Base-by-base conservation (phyloP, 2,888 invertebrate genomes). In the Cosmia pyralina region DNA sequence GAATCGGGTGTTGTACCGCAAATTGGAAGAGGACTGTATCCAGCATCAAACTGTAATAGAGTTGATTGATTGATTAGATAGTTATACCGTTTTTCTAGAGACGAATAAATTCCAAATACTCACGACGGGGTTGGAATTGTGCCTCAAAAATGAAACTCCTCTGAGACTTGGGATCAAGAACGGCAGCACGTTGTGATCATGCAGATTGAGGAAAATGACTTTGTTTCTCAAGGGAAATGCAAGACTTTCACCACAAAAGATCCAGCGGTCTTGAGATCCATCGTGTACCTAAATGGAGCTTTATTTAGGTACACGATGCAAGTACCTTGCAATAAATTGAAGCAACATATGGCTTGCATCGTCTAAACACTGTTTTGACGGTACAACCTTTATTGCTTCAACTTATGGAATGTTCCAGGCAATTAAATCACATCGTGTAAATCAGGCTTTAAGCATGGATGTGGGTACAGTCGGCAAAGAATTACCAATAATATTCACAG, bases 151-250 rank as follows among this genome's bases (percentile, higher is more conserved):
- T 59, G 8, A 41, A 46, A 53, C 28, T 13, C 69, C 13, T 19
- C 0, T 41, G 77, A 60, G 69, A 48, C 11, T 28, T 34, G 15
- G 77, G 46, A 77, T 75, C 52, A 68, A 34, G n/a, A 41, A 53
- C 4, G 19, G n/a, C 6, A 46, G 11, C 46, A 68, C 46, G 52
- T 48, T 48, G 8, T 66, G 59, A 22, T 68, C 69, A 68, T 69
- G 52, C 53, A 60, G 77, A 75, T 77, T 69, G 28, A 75, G 53
- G 48, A 55, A 75, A 69, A 69, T 69, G n/a, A 44, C 69, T 75
- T 59, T 53, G 52, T 60, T 34, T 34, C 77, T 50, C 53, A 1
- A 50, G 59, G 77, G 69, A 69, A 75, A 75, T 75, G 69, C 48
- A 77, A 48, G 59, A 19, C 53, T 53, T 75, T 41, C 77, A 48